A percentile compares a stretch with the other conserved stretches of the same genome.
These are phyloP conservation scores for Penelope pileata DNA, from an alignment of 2,113 vertebrate genomes.

Conservation along the genomic window DNA sequence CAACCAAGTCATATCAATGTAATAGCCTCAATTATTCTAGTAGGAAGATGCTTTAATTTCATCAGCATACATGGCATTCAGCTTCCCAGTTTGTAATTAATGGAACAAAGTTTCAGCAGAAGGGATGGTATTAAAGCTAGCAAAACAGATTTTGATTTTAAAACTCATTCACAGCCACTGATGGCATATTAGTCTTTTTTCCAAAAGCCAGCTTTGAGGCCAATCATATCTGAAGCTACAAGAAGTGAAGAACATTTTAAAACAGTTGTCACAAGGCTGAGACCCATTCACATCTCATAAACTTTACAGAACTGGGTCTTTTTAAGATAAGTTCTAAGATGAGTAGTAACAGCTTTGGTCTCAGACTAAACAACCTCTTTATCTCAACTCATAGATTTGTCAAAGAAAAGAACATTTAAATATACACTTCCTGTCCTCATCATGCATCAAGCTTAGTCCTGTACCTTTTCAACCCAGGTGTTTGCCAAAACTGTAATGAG, in stretches of 20 bases:
- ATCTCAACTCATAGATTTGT: neutral
- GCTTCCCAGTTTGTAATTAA: neutral
- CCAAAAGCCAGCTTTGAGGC: neutral
- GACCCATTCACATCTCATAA: neutral
- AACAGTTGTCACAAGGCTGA: neutral
- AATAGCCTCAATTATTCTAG: neutral
- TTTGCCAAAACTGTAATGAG: neutral
- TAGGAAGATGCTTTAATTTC: neutral
- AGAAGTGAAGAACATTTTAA: neutral
- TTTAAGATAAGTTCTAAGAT: neutral
- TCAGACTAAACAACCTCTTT: neutral
- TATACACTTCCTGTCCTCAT: neutral
- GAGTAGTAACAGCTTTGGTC: neutral
- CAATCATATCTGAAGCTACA: neutral
- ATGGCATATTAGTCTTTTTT: neutral
- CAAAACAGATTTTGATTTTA: neutral
- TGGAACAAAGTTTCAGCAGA: neutral
- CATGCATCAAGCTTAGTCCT: neutral
- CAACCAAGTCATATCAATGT: neutral
- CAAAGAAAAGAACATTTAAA: neutral
- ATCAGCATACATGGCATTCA: neutral
- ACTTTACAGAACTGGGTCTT: neutral
- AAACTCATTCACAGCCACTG: neutral
- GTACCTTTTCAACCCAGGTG: neutral
- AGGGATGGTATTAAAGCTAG: neutral